Base-by-base conservation (phyloP, 1,140 invertebrate genomes). In the Protaetia brevitarsis region DNA sequence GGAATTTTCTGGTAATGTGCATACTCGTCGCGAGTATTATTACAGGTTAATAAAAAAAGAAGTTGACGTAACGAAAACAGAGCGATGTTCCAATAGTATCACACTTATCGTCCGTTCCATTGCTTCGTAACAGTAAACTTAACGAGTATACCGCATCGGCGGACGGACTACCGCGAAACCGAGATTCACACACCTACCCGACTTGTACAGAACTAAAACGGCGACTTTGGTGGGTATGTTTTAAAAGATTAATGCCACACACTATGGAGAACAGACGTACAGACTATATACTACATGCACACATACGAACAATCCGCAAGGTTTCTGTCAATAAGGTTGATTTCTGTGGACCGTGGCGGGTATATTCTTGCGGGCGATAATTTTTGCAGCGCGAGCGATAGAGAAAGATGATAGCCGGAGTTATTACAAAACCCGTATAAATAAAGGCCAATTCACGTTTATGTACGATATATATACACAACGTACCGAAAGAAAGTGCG, bases 151-250 rank as follows among this genome's bases (percentile, higher is more conserved):
- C 34, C 3, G 34, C 16, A 16, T 37, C 34, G 16, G 34, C 34
- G 34, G 16, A 16, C 34, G 34, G 16, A 16, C n/a, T 37, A 37
- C 16, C 34, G 34, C 34, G 34, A 37, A 37, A 37, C 16, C 34
- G 34, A 37, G 34, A 37, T 37, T 37, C 34, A 37, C 34, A 37
- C 34, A 37, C 34, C 34, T 37, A 37, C 34, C 34, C 34, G 34
- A 11, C 34, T 37, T 37, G 16, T 37, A 37, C 34, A 37, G 34
- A 37, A 37, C 34, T 37, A 37, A n/a, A 37, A 37, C 34, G 16
- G n/a, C 16, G 16, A 37, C 34, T 37, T 37, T 37, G 16, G 34
- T 37, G 16, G 34, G 34, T 37, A 37, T 16, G 34, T 37, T 37
- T 37, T 37, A 37, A 37, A 37, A 37, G 34, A 37, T 37, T 37